Percentiles rank a stretch among this genome's conserved stretches.
Conservation (phyloP, 1,140 invertebrate genomes). For the Luehdorfia chinensis region DNA sequence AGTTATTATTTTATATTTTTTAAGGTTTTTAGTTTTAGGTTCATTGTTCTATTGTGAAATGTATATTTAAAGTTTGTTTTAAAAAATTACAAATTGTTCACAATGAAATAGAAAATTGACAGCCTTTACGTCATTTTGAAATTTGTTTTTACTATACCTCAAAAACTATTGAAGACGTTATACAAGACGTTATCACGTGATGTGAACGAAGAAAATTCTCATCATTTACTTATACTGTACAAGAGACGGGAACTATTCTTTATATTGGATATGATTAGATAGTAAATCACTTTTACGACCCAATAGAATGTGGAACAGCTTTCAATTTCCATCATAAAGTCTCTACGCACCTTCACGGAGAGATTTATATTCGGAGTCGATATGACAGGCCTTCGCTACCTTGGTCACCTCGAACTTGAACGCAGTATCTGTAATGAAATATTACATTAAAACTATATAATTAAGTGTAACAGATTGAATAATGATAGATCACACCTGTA, state of each 20-base stretch:
- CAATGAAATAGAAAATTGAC: too few relatives aligned
- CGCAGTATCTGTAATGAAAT: constrained; percentile 85
- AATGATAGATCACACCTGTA: too few relatives aligned
- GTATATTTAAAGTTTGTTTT: too few relatives aligned
- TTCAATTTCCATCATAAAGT: constrained; percentile 4
- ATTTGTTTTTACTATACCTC: too few relatives aligned
- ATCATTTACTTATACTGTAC: neutral
- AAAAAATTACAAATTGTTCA: too few relatives aligned
- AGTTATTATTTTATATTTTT: too few relatives aligned
- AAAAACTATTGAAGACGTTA: too few relatives aligned
- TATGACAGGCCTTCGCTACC: constrained; percentile 87
- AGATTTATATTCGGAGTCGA: constrained; percentile 82
- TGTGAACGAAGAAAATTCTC: constrained; percentile 2
- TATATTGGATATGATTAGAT: constrained; percentile 4
- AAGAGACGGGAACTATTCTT: neutral
- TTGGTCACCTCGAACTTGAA: constrained; percentile 89
- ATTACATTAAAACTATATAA: neutral
- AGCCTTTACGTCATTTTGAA: too few relatives aligned
- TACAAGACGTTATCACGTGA: too few relatives aligned
- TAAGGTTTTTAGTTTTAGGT: too few relatives aligned
- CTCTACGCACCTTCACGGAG: constrained; percentile 82
- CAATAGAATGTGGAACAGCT: constrained; percentile 10
- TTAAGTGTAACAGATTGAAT: too few relatives aligned
- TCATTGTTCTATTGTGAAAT: too few relatives aligned
- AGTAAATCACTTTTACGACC: constrained; percentile 14